Base-by-base conservation (phyloP, 1,140 invertebrate species). In the Magallana angulata region DNA sequence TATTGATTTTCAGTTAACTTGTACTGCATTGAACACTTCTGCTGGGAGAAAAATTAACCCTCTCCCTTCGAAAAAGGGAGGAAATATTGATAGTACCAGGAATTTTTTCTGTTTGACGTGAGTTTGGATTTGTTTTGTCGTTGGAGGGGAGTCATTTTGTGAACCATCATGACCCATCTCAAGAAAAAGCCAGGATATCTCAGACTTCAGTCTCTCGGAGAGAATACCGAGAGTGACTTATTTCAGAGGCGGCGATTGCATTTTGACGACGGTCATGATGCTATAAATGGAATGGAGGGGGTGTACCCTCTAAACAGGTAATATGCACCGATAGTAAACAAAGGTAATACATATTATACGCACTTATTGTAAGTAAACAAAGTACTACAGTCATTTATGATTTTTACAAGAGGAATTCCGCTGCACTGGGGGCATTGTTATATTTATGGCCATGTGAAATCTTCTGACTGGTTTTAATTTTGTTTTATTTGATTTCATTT, bases 211-310 rank as follows among this genome's bases (percentile, higher is more conserved):
- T 86, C 89, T 8, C 84, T 93, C 76, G 90, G 92, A 82, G 88
- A 89, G 4, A 88, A 87, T 36, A 93, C 91, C 7, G 90, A 92
- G 57, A 93, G 92, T 87, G 90, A 92, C 5, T 83, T 93, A 18
- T 93, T 93, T 84, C 92, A 92, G 88, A 86, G 93, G 68, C 85
- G 93, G 5, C 76, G 90, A 2, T 24, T 76, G 18, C 68, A 76
- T 76, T 76, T 30, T 30, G 68, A 76, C 1, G 68, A 76, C 24
- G 18, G 4, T 12, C 36, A 76, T 30, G 68, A 30, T 76, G 24
- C 68, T 30, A 76, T 30, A 76, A 76, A 76, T 11, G 68, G 68
- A 24, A 76, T 76, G 1, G 18, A 11, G 24, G 68, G 68, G 68
- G 68, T 76, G 68, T 4, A 30, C 11, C 68, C 68, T 9, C 12